These are phyloP conservation scores for Orthonyx spaldingii DNA, from an alignment of 2,113 vertebrate species.

Conservation along the genomic window DNA sequence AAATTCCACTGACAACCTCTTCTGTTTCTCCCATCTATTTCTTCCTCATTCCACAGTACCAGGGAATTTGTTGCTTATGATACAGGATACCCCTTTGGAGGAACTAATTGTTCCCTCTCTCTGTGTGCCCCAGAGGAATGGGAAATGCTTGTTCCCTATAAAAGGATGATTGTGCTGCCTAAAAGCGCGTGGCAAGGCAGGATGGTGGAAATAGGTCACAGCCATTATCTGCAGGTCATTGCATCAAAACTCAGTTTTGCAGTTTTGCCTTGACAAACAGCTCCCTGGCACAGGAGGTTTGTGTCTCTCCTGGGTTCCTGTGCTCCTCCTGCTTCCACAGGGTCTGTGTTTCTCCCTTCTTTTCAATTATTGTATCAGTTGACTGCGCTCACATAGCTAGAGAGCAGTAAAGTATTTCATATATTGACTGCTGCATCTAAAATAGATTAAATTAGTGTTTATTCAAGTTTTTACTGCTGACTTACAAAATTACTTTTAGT, in stretches of 20 bases:
- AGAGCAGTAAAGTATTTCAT: slow-evolving; percentile 31
- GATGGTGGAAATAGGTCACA: background rate
- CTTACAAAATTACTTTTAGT: slow-evolving; percentile 59
- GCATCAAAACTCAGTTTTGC: background rate
- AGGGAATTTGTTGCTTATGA: background rate
- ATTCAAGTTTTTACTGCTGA: slow-evolving; percentile 63
- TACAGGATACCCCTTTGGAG: background rate
- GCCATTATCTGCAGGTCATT: background rate
- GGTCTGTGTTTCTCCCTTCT: background rate
- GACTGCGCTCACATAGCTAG: background rate
- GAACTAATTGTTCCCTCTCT: background rate
- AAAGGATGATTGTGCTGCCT: background rate
- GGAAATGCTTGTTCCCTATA: background rate
- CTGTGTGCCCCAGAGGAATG: background rate
- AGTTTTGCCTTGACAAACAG: background rate
- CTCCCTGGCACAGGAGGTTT: background rate
- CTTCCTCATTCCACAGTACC: background rate
- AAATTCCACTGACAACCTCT: background rate
- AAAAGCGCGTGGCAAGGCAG: background rate
- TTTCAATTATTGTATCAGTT: background rate
- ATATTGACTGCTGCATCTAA: slow-evolving; percentile 30
- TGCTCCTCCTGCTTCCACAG: background rate
- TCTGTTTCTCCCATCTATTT: background rate
- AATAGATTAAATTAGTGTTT: slow-evolving; percentile 47
- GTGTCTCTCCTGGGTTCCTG: background rate